phyloP scores from a whole-genome alignment of 2,888 invertebrate species.

The Cephus sareptanus region DNA sequence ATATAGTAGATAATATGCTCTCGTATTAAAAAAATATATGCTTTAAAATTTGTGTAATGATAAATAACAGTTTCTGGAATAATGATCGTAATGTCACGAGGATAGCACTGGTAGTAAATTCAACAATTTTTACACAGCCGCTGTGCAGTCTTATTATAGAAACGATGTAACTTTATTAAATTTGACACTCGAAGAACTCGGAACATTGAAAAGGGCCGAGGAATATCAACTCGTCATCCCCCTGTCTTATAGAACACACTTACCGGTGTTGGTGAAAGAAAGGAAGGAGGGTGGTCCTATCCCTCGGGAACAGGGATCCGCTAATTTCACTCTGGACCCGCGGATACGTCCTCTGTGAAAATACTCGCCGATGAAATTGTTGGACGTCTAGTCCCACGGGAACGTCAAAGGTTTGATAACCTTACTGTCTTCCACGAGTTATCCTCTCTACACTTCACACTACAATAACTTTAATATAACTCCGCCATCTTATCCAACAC shows the following conservation, averaged over 20 bases:
- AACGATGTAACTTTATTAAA: constrained; percentile 53
- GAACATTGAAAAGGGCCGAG: constrained; percentile 62
- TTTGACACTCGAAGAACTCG: constrained; percentile 65
- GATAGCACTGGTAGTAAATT: neutral
- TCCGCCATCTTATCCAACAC: neutral
- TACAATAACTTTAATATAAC: neutral
- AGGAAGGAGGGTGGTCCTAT: constrained; percentile 28
- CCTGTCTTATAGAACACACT: neutral
- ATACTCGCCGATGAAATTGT: constrained; percentile 27
- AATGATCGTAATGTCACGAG: neutral
- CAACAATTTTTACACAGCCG: neutral
- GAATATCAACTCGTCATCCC: constrained; percentile 30
- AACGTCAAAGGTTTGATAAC: constrained; percentile 5
- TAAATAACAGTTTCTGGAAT: neutral
- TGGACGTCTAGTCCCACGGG: constrained; percentile 18
- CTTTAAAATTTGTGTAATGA: neutral
- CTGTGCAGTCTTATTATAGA: constrained; percentile 16
- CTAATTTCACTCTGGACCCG: constrained; percentile 58
- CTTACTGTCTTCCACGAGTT: neutral
- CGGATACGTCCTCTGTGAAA: constrained; percentile 18
- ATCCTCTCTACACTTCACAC: neutral
- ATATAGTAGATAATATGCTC: neutral
- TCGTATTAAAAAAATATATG: neutral
- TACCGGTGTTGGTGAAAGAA: neutral
- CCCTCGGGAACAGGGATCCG: constrained; percentile 51